Evolutionary conservation across 1,140 invertebrate genomes (phyloP).

Genomic region (Listronotus oregonensis): DNA sequence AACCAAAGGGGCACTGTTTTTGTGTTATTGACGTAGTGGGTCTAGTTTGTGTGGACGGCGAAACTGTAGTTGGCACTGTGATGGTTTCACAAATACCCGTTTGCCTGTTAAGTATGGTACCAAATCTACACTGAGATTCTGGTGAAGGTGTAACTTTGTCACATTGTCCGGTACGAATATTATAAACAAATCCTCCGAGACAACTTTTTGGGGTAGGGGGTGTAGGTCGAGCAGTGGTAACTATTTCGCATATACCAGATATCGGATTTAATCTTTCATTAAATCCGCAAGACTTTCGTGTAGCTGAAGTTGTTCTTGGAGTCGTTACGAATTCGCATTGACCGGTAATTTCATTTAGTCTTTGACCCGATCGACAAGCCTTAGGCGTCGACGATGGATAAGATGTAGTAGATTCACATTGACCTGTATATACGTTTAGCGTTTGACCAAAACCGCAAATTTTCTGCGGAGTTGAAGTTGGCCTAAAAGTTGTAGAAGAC

Average conservation of each 20-base stretch:
- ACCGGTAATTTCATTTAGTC: slow-evolving; percentile 5
- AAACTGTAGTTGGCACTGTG: neutral
- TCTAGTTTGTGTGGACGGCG: neutral
- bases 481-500: neutral
- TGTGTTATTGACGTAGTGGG: neutral
- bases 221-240: slow-evolving; percentile 4
- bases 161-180: neutral
- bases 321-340: slow-evolving; percentile 13
- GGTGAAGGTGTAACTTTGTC: neutral
- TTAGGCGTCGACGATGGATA: neutral
- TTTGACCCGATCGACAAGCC: neutral
- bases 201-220: neutral
- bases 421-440: neutral
- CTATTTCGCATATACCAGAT: neutral
- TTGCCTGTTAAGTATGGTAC: neutral
- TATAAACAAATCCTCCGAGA: neutral
- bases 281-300: slow-evolving; percentile 6
- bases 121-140: neutral
- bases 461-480: neutral
- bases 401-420: slow-evolving; percentile 13
- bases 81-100: neutral
- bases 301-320: slow-evolving; percentile 23
- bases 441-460: slow-evolving; percentile 1
- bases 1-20: slow-evolving; percentile 4
- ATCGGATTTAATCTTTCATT: slow-evolving; percentile 3